Base-by-base conservation (phyloP, 2,113 vertebrate species). In the Pseudorasbora parva region DNA sequence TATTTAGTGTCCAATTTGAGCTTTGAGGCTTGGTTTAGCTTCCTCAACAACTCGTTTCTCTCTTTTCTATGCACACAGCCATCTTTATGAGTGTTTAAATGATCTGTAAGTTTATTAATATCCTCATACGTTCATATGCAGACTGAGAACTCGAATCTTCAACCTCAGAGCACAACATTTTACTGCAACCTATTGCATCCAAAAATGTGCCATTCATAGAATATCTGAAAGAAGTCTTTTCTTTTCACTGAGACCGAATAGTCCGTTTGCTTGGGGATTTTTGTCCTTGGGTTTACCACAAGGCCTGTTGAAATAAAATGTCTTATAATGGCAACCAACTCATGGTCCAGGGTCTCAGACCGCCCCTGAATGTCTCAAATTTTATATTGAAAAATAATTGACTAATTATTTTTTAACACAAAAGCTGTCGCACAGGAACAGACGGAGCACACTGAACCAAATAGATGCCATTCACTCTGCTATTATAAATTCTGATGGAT, bases 401-500 rank as follows among this genome's bases (percentile, higher is more conserved):
- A 82, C 82, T 77, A 76, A 85, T 69, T 79, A 64, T 64, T 79
- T 82, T 33, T 17, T 1, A 72, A 81, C 59, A 56, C 68, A 74
- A 66, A 79, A 23, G 77, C 25, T 49, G 15, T 51, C 51, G 51
- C 60, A 69, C 62, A 80, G 60, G 71, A 71, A 45, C 84, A 87
- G 84, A 85, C 73, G 71, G 84, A 56, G 81, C 80, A 85, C 86
- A 84, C 79, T 33, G 78, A 54, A 79, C 66, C 80, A 80, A 83
- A 78, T 78, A 80, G 51, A 75, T 78, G 78, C 72, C 78, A 87
- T 78, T 86, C 85, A 69, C 19, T 45, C 51, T 47, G 49, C 82
- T 72, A 88, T 91, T 89, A 89, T 84, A 12, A 72, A 86, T 89
- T 86, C 85, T 89, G 88, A 88, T 86, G 81, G 86, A 89, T 85